Conservation (phyloP, 1,140 invertebrate species). For the Achatina immaculata region DNA sequence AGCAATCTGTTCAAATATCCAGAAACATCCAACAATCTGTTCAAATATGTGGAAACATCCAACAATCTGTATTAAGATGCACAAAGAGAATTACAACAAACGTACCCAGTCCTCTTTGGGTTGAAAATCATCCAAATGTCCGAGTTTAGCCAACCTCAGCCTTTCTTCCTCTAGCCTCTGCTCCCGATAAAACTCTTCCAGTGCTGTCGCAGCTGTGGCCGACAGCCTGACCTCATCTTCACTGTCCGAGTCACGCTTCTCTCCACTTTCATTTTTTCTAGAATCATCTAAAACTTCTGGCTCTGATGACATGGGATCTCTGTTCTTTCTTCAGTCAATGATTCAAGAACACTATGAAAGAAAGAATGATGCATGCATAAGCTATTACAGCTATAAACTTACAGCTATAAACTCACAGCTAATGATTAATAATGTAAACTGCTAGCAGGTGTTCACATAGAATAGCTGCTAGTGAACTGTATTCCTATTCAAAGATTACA, state of each 20-base stretch:
- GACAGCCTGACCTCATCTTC: slow-evolving; percentile 81
- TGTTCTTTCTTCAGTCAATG: neutral
- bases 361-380: neutral
- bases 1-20: too few relatives aligned
- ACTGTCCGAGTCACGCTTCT: neutral
- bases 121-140: slow-evolving; percentile 73
- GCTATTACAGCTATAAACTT: too few relatives aligned
- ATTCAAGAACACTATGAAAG: neutral
- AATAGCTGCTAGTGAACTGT: too few relatives aligned
- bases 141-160: slow-evolving; percentile 71
- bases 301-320: neutral
- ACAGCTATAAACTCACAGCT: too few relatives aligned
- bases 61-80: too few relatives aligned
- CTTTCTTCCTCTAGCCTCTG: slow-evolving; percentile 74
- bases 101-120: slow-evolving; percentile 85
- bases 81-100: too few relatives aligned
- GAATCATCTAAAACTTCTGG: neutral
- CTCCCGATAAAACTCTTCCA: slow-evolving; percentile 87
- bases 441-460: too few relatives aligned
- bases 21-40: too few relatives aligned
- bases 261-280: neutral
- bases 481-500: too few relatives aligned
- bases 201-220: slow-evolving; percentile 80
- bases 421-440: too few relatives aligned
- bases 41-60: too few relatives aligned